Evolutionary conservation across 2,888 invertebrate genomes (phyloP), one percentile per base, ranked within the genome.

Genomic region (Hirtodrosophila duncani): DNA sequence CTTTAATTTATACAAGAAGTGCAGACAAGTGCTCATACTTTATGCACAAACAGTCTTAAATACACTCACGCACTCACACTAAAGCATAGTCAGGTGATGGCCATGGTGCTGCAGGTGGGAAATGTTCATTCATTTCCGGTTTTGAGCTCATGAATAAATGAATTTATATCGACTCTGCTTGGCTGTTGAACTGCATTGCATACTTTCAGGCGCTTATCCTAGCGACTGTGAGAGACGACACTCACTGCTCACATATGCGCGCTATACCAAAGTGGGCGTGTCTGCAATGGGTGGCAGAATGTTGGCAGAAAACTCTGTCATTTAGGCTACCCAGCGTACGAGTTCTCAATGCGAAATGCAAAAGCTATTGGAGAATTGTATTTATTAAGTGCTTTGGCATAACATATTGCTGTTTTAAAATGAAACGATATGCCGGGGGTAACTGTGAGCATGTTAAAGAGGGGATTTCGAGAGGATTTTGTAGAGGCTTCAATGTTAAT

Each of bases 141-240:
- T 67, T 69, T 31, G 48, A 69, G 59, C 75, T 77, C 78, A 75
- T 75, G 75, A 75, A 75, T 75, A 75, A 80, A 75, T 75, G 78
- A 72, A 75, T 80, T 75, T 75, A 80, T 80, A 75, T 80, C 74
- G 78, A 77, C 52, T 77, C 52, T 48, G 48, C 55, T 48, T 61
- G 62, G 58, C 72, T 61, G 63, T 64, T 77, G 60, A 74, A 72
- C 66, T 64, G 74, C 66, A 61, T 34, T 49, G 60, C 67, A 60
- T 69, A 66, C 51, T 72, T 65, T 61, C 16, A 30, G 18, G 16
- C 46, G 62, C 51, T 70, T 65, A 60, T 48, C 27, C 63, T 9
- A 26, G 14, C 10, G 5, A 33, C 8, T 8, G 39, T 7, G 14
- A 13, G 11, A 6, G 11, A 16, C 23, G n/a, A n/a, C 6, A 3